A percentile compares a stretch with the other conserved stretches of the same genome.
phyloP scores from a whole-genome alignment of 2,888 invertebrate species.

The Sympetrum striolatum region DNA sequence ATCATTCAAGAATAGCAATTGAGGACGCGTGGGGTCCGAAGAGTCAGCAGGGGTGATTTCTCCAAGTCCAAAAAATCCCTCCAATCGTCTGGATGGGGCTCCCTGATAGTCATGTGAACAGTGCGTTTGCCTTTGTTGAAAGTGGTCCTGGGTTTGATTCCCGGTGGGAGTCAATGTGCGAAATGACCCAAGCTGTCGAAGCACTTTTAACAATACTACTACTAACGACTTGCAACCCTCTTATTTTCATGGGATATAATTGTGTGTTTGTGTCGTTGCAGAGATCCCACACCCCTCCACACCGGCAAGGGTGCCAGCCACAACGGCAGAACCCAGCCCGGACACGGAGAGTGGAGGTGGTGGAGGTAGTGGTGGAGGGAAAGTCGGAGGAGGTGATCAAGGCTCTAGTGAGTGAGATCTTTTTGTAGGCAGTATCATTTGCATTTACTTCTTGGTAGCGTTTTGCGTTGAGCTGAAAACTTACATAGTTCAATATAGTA shows the following conservation, averaged over 20 bases:
- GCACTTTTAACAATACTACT: no score
- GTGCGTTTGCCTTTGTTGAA: no score
- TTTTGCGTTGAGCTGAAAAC: not conserved
- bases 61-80: no score
- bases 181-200: no score
- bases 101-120: no score
- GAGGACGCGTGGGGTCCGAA: no score
- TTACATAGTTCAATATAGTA: not conserved
- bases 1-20: no score
- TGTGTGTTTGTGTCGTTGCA: slow-evolving; percentile 38
- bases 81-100: not conserved
- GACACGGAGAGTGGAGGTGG: slow-evolving; percentile 19
- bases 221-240: no score
- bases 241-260: not conserved
- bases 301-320: slow-evolving; percentile 35
- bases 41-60: no score
- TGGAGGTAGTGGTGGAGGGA: slow-evolving; percentile 15
- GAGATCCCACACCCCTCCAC: slow-evolving; percentile 45
- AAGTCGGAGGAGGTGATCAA: slow-evolving; percentile 7
- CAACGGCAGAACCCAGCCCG: slow-evolving; percentile 40
- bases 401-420: slow-evolving; percentile 21
- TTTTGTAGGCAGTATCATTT: not conserved
- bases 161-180: no score
- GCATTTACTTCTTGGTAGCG: not conserved
- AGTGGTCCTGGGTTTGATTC: no score